A percentile compares a stretch with the other conserved stretches of the same genome.
phyloP scores from a whole-genome alignment of 2,113 vertebrate species.

The Montifringilla adamsi region DNA sequence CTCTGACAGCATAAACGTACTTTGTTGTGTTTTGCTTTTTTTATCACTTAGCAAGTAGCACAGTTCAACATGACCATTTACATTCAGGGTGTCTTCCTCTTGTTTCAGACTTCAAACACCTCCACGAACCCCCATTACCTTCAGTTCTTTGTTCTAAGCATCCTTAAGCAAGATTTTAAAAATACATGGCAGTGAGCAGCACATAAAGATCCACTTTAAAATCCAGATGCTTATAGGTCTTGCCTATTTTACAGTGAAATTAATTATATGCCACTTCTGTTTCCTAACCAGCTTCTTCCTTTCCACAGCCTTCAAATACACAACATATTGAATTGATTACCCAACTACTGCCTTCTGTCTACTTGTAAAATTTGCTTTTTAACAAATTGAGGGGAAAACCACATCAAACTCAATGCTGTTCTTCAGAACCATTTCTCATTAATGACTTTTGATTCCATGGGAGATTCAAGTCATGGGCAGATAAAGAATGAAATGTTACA shows the following conservation, averaged over 20 bases:
- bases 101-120: conserved; percentile 16
- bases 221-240: not conserved
- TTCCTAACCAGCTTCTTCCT: conserved; percentile 6
- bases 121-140: not conserved
- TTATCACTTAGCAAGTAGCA: not conserved
- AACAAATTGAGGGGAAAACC: not conserved
- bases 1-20: not conserved
- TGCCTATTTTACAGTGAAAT: not conserved
- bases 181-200: not conserved
- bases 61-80: not conserved
- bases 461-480: not conserved
- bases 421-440: not conserved
- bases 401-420: not conserved
- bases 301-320: not conserved
- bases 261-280: conserved; percentile 10
- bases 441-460: not conserved
- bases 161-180: not conserved
- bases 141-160: conserved; percentile 4
- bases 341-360: not conserved
- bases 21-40: not conserved
- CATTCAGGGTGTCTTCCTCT: conserved; percentile 12
- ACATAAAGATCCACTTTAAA: conserved; percentile 18
- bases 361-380: not conserved
- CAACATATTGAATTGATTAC: not conserved
- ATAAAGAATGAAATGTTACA: not conserved